Base-by-base conservation (phyloP, 2,797 vertebrate species). In the Merluccius polli region DNA sequence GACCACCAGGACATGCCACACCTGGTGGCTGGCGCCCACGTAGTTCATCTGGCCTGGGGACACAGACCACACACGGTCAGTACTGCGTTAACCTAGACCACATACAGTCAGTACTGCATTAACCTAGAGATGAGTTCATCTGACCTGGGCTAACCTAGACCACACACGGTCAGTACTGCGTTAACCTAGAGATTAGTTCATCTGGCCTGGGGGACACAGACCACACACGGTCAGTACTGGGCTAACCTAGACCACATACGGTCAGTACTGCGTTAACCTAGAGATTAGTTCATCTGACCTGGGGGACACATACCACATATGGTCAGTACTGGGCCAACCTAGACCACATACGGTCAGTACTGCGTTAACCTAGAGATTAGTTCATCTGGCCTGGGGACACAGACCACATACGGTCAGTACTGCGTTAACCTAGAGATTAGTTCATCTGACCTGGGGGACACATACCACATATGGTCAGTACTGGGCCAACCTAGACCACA, bases 1-100 rank as follows among this genome's bases (percentile, higher is more conserved):
- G 36, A 99, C 98, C 73, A 98, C 97, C 70, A 99, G 94, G 73
- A 99, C 67, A n/a, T 99, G 98, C 98, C 98, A 99, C 29, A 98
- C 86, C 85, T 99, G 98, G 91, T 99, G 98, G 86, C 98, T 99
- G 10, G 98, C 97, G 1, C 98, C 97, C 74, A 99, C 88, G 92
- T 98, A 98, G 94, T 99, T 99, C 83, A 99, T 67, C 90, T 99
- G 97, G 71, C 98, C 98, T 99, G 2, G 32, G 73, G n/a, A 59
- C n/a, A n/a, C n/a, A n/a, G n/a, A n/a, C n/a, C n/a, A 9, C 24
- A 72, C 3, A 77, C 32, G 18, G 31, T 33, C 29, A 30, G 30
- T 4, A 5, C 21, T 11, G 3, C 11, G 8, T 67, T 10, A 65
- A 67, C 11, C 63, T 4, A 10, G 59, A 70, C 10, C 24, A 27